Base-by-base conservation (phyloP, 2,888 invertebrate species). In the Pomacea canaliculata region DNA sequence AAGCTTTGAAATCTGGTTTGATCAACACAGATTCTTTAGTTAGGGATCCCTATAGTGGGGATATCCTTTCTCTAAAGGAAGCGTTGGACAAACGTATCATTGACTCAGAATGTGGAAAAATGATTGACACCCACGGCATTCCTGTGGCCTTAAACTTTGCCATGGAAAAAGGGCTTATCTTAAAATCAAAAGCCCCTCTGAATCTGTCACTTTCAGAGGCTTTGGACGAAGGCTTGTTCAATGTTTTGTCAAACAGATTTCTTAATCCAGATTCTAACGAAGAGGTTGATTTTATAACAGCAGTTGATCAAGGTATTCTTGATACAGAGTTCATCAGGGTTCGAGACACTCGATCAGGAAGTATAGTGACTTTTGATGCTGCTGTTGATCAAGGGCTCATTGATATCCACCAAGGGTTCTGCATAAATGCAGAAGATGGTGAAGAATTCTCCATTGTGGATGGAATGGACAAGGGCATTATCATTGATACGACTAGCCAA, bases 71-170 rank as follows among this genome's bases (percentile, higher is more conserved):
- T 46, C 80, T 88, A 18, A 83, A 82, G 62, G 88, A 88, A 79
- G 88, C 88, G 9, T 80, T 87, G 69, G 85, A 87, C 19, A 87
- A 87, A 76, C 76, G 86, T 60, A 80, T 88, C 27, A 83, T 88
- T 71, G 87, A 88, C 70, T 83, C 85, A 27, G 82, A 82, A 10
- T 86, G 86, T 60, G 88, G 88, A 0, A 87, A 86, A 81, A 88
- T 88, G 87, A 83, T 87, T 68, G 85, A 87, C 78, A 82, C 85
- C 48, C 81, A 83, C 76, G 87, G 86, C 18, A 81, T 87, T 60
- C 83, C 86, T 48, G 84, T 88, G 65, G 85, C 88, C 69, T 77
- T 88, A 63, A 87, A 87, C 73, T 88, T 87, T 82, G 88, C 88
- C 67, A 78, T 86, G 62, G 85, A 85, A 70, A 85, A 84, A 70